A percentile compares a stretch with the other conserved stretches of the same genome.
phyloP scores from a whole-genome alignment of 2,797 vertebrate genomes.

The Remorina albescens region DNA sequence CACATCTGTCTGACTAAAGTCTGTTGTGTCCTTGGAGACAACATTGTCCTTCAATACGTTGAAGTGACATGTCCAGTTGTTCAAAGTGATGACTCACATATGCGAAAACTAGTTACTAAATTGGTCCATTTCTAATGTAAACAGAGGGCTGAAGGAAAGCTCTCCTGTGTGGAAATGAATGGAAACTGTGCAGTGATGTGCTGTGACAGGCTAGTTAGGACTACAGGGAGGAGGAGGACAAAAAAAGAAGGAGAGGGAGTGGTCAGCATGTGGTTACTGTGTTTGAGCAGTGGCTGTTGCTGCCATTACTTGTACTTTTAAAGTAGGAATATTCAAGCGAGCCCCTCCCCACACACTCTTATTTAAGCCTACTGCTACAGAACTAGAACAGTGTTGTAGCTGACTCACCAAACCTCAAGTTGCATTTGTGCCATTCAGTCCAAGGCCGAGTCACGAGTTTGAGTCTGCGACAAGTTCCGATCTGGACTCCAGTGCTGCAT shows the following conservation, averaged over 20 bases:
- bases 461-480: too few species aligned
- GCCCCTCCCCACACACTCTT: neutral
- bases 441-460: too few species aligned
- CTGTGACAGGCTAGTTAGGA: slow-evolving; percentile 1
- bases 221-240: slow-evolving; percentile 14
- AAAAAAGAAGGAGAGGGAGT: slow-evolving; percentile 15
- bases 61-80: slow-evolving; percentile 55
- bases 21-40: slow-evolving; percentile 44
- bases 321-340: neutral
- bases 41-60: slow-evolving; percentile 46
- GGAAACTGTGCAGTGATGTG: slow-evolving; percentile 3
- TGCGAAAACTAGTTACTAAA: slow-evolving; percentile 71
- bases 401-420: too few species aligned
- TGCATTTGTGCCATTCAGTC: too few species aligned
- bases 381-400: too few species aligned
- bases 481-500: too few species aligned
- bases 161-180: slow-evolving; percentile 51
- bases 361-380: neutral
- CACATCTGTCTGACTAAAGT: slow-evolving; percentile 36
- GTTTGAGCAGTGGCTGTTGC: neutral
- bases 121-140: slow-evolving; percentile 63
- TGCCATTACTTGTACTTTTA: neutral
- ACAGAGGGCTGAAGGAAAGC: slow-evolving; percentile 43
- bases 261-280: neutral
- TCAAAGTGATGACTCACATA: slow-evolving; percentile 63